Conservation (phyloP, 2,113 vertebrate genomes). For the Scolopax mira region DNA sequence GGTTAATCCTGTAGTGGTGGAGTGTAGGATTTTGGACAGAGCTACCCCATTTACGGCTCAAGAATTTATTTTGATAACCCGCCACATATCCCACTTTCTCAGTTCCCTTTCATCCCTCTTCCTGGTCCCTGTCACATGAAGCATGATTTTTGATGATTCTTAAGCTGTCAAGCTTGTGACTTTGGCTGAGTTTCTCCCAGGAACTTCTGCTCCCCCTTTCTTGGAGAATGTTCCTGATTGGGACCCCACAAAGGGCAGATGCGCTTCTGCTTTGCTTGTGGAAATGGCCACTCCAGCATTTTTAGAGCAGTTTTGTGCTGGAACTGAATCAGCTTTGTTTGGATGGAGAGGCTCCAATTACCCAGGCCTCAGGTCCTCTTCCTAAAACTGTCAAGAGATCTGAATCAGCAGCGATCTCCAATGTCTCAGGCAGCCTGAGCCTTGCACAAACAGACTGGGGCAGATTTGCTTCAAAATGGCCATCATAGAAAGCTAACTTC, state of each 20-base stretch:
- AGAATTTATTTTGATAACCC: background rate
- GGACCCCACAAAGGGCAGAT: rapidly evolving
- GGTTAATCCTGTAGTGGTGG: background rate
- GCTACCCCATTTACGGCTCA: background rate
- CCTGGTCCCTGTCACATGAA: background rate
- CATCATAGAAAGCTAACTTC: background rate
- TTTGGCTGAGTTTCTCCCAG: background rate
- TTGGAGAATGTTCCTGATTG: rapidly evolving
- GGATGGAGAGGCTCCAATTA: background rate
- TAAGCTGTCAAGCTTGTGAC: background rate
- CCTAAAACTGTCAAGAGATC: background rate
- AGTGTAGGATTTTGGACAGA: background rate
- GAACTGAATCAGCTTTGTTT: background rate
- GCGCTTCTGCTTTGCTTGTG: rapidly evolving
- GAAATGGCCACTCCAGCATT: background rate
- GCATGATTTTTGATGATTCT: background rate
- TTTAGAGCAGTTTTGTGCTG: background rate
- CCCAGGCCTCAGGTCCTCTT: background rate
- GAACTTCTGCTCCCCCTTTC: background rate
- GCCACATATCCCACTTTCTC: background rate
- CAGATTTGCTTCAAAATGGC: background rate
- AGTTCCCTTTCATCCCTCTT: background rate
- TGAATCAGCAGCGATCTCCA: background rate
- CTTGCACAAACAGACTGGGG: background rate
- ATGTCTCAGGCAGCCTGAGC: background rate